A percentile compares a stretch with the other conserved stretches of the same genome.
Conservation (phyloP, 2,113 vertebrate species). For the Calidris pygmaea region DNA sequence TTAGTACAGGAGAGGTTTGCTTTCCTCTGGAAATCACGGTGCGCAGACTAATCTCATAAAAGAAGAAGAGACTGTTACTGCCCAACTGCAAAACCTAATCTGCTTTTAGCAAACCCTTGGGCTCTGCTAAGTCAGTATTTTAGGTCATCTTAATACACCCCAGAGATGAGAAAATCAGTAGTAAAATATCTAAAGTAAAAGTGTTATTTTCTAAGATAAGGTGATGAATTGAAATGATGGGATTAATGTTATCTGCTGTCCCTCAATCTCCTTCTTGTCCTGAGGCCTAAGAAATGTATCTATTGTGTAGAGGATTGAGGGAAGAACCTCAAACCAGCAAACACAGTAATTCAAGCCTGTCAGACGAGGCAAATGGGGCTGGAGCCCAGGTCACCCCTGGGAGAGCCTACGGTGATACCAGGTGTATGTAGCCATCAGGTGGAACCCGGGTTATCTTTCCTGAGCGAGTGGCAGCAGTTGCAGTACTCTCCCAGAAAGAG, state of each 20-base stretch:
- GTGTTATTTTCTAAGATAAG: neutral
- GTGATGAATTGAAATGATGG: neutral
- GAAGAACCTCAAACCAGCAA: neutral
- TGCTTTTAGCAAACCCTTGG: neutral
- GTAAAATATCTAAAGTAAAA: neutral
- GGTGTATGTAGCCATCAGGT: neutral
- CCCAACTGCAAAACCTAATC: neutral
- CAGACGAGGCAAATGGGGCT: neutral
- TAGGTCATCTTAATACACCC: neutral
- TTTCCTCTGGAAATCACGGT: slow-evolving; percentile 1
- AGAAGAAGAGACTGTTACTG: neutral
- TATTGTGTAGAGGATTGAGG: neutral
- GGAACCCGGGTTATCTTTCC: neutral
- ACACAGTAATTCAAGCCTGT: neutral
- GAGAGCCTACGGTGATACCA: neutral
- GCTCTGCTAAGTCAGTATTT: neutral
- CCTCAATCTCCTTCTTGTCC: neutral
- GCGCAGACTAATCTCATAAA: neutral
- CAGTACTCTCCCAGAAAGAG: neutral
- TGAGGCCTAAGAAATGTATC: neutral
- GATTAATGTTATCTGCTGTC: neutral
- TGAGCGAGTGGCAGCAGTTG: neutral
- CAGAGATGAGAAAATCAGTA: neutral
- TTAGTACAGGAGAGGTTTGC: neutral
- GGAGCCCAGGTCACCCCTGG: neutral